phyloP scores from a whole-genome alignment of 2,888 invertebrate species.

The Macroteleia sp. region DNA sequence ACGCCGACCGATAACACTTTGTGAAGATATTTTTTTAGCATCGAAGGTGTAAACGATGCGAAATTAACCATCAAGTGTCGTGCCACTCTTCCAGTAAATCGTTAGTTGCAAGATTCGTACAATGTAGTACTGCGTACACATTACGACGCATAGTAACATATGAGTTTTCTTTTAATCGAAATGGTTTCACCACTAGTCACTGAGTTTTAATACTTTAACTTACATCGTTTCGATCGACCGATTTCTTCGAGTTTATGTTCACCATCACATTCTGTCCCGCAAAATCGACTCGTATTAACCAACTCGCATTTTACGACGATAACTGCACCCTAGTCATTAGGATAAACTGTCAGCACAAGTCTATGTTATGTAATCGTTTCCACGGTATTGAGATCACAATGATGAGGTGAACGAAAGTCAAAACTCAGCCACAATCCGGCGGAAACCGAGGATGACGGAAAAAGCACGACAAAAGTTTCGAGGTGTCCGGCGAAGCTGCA shows the following conservation, averaged over 20 bases:
- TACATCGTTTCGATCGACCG: constrained; percentile 5
- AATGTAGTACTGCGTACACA: constrained; percentile 1
- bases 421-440: too few relatives aligned
- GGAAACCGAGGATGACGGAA: too few relatives aligned
- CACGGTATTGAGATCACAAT: too few relatives aligned
- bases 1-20: constrained; percentile 3
- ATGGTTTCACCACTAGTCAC: constrained; percentile 31
- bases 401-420: too few relatives aligned
- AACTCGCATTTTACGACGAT: too few relatives aligned
- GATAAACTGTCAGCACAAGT: too few relatives aligned
- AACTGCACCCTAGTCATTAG: too few relatives aligned
- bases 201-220: constrained; percentile 40
- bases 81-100: constrained; percentile 14
- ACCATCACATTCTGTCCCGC: constrained; percentile 5
- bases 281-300: not conserved
- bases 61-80: constrained; percentile 6
- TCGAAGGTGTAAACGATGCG: constrained; percentile 15
- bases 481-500: too few relatives aligned
- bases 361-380: too few relatives aligned
- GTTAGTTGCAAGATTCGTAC: constrained; percentile 7
- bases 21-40: constrained; percentile 1
- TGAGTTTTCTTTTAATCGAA: not conserved
- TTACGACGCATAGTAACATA: constrained; percentile 5
- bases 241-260: not conserved
- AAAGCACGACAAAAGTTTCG: too few relatives aligned